Percentiles rank a stretch among this genome's conserved stretches.
phyloP scores from a whole-genome alignment of 1,140 invertebrate genomes.

The Anastrepha obliqua region DNA sequence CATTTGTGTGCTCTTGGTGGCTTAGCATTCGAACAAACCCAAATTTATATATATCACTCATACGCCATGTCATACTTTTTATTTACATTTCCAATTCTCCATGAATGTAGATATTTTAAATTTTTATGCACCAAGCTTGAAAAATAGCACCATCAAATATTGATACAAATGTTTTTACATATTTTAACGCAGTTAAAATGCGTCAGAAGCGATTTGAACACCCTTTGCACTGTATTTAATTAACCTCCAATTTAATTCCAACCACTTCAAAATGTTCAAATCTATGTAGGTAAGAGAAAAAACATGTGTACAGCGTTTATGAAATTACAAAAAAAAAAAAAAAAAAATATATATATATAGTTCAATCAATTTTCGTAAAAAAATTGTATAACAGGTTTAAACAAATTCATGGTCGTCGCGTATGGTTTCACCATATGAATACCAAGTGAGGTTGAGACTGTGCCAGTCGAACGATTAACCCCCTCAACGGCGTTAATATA shows the following conservation, averaged over 20 bases:
- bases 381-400: constrained; percentile 27
- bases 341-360: not conserved
- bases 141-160: too few relatives aligned
- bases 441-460: not conserved
- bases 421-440: constrained; percentile 10
- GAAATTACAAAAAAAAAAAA: not conserved
- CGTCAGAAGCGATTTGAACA: not conserved
- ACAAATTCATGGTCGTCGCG: constrained; percentile 23
- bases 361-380: constrained; percentile 23
- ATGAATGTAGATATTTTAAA: not conserved
- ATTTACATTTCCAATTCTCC: not conserved
- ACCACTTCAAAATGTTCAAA: not conserved
- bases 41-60: not conserved
- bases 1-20: too few relatives aligned
- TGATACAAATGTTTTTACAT: too few relatives aligned
- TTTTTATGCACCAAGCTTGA: not conserved
- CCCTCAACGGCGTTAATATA: not conserved
- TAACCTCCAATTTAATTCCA: not conserved
- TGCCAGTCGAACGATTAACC: constrained; percentile 2
- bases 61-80: not conserved
- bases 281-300: not conserved
- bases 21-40: too few relatives aligned
- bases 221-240: constrained; percentile 19
- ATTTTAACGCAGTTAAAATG: not conserved
- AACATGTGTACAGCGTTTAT: not conserved